Evolutionary conservation across 2,888 invertebrate genomes (phyloP).

Genomic region (Elmis aenea): DNA sequence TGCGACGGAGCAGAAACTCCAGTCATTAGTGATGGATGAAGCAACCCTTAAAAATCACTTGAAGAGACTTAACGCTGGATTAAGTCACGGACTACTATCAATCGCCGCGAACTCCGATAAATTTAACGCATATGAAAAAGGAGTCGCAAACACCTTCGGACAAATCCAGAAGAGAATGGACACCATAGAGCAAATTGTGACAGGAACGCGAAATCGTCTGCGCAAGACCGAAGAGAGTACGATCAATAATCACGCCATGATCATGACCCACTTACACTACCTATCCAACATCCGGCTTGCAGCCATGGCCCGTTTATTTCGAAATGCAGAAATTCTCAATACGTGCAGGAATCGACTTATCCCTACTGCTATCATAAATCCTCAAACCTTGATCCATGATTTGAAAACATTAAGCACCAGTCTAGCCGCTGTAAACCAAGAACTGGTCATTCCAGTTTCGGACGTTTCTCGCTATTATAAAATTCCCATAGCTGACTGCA

Average conservation of each 20-base stretch:
- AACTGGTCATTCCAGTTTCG: constrained; percentile 12
- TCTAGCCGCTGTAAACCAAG: constrained; percentile 6
- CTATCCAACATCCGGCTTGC: no score
- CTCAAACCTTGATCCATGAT: constrained; percentile 9
- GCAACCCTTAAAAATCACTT: constrained; percentile 4
- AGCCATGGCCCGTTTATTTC: no score
- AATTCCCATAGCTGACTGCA: constrained; percentile 20
- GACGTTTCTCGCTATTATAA: constrained; percentile 14
- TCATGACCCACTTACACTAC: no score
- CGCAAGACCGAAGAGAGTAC: no score
- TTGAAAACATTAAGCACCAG: constrained; percentile 4
- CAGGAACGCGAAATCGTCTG: no score
- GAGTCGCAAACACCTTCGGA: constrained; percentile 1
- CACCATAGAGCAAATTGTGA: no score
- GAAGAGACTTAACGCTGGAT: constrained; percentile 3
- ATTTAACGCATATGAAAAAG: constrained; percentile 7
- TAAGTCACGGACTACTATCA: constrained; percentile 1
- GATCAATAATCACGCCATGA: no score
- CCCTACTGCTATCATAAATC: constrained; percentile 13
- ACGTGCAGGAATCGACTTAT: constrained; percentile 17
- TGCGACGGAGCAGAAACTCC: constrained; percentile 4
- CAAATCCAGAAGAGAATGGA: constrained; percentile 6
- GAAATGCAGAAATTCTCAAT: constrained; percentile 9
- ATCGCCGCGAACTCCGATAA: constrained; percentile 4
- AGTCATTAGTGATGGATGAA: constrained; percentile 4